These are phyloP conservation scores for Nasonia giraulti DNA, from an alignment of 1,140 invertebrate species.

Conservation along the genomic window DNA sequence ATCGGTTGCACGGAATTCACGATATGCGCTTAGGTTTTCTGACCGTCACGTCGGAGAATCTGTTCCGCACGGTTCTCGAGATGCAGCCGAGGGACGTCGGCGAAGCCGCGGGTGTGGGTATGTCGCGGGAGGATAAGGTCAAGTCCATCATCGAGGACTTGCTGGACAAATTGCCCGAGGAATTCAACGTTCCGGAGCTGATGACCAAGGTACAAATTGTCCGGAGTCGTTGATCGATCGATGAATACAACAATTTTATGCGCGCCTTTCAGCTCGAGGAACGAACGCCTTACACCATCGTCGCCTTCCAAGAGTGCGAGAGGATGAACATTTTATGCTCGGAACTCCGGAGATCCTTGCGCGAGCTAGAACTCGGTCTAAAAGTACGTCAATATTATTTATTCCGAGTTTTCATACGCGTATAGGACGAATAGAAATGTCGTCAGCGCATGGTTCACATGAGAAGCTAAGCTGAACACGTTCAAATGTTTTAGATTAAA, in stretches of 20 bases:
- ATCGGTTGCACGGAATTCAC: background rate
- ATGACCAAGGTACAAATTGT: slow-evolving; percentile 79
- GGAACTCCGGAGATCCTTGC: slow-evolving; percentile 87
- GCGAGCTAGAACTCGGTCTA: slow-evolving; percentile 90
- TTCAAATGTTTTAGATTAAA: too few species aligned
- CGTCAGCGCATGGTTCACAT: too few species aligned
- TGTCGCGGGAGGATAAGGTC: slow-evolving; percentile 89
- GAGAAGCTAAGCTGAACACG: too few species aligned
- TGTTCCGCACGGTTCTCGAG: slow-evolving; percentile 93
- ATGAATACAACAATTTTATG: background rate
- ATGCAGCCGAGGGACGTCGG: slow-evolving; percentile 91
- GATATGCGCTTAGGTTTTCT: slow-evolving; percentile 78
- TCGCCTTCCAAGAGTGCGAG: slow-evolving; percentile 96
- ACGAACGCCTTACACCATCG: slow-evolving; percentile 92
- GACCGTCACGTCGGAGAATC: slow-evolving; percentile 87
- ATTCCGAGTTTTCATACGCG: too few species aligned
- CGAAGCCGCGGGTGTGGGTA: slow-evolving; percentile 77
- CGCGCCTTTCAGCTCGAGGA: slow-evolving; percentile 81
- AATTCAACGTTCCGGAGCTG: slow-evolving; percentile 91
- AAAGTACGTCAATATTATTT: slow-evolving; percentile 77
- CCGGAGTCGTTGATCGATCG: background rate
- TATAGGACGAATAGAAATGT: too few species aligned
- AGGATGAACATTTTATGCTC: slow-evolving; percentile 91
- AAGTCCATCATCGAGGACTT: slow-evolving; percentile 90
- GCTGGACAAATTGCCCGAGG: slow-evolving; percentile 90